Evolutionary conservation across 2,113 vertebrate species (phyloP).

Genomic region (Grallaria varia): DNA sequence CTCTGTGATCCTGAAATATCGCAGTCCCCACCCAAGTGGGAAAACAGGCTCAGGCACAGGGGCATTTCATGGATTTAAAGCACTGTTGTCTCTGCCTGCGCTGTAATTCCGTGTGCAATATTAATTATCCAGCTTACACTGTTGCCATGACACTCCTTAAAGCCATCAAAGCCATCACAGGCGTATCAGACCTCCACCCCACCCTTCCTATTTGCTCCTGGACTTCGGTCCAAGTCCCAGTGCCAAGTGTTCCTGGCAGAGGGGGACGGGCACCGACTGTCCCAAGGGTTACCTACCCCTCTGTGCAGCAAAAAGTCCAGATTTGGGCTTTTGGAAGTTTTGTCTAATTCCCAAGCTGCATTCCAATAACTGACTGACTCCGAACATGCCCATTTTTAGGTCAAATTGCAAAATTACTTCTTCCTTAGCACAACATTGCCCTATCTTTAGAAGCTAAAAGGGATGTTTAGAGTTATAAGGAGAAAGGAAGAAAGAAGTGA

Average conservation of each 20-base stretch:
- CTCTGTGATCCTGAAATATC: background rate
- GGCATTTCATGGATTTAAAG: background rate
- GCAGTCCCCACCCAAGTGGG: background rate
- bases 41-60: background rate
- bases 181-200: background rate
- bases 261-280: accelerated
- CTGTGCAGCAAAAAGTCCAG: background rate
- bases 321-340: constrained; percentile 3
- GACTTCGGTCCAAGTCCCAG: background rate
- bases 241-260: background rate
- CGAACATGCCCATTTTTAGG: constrained; percentile 64
- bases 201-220: background rate
- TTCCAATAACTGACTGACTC: constrained; percentile 16
- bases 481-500: constrained; percentile 9
- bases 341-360: background rate
- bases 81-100: background rate
- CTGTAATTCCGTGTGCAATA: constrained; percentile 1
- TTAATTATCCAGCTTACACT: constrained; percentile 40
- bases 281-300: background rate
- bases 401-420: constrained; percentile 29
- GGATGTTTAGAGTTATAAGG: constrained; percentile 31
- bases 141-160: constrained; percentile 47
- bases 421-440: constrained; percentile 37
- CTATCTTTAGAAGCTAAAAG: constrained; percentile 63
- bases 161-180: constrained; percentile 24